Conservation (phyloP, 2,888 invertebrate genomes). For the Brenthis hecate region DNA sequence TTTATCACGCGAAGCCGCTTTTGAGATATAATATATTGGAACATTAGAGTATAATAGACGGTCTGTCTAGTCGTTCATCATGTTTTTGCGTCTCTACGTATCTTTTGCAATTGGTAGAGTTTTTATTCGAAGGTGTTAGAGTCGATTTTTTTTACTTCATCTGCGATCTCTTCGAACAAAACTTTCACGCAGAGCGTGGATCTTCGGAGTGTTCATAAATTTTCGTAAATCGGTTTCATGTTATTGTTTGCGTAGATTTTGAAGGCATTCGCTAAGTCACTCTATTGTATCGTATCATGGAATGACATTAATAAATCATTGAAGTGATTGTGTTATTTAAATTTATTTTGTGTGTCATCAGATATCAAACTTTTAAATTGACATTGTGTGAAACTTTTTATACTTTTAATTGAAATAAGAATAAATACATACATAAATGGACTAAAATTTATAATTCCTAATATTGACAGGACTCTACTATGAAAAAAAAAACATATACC, state of each 20-base stretch:
- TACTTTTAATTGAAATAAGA: too few species aligned
- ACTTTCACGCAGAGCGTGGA: constrained; percentile 47
- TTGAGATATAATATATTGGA: constrained; percentile 75
- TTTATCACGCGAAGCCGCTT: constrained; percentile 69
- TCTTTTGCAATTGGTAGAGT: constrained; percentile 26
- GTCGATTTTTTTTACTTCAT: constrained; percentile 6
- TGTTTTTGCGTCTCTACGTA: constrained; percentile 55
- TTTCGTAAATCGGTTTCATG: constrained; percentile 56
- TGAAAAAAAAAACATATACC: too few species aligned
- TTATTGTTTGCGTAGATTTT: constrained; percentile 55
- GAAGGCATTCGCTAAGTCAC: constrained; percentile 52
- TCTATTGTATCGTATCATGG: constrained; percentile 42
- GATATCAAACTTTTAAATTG: background rate
- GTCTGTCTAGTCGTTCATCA: constrained; percentile 70
- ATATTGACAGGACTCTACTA: too few species aligned
- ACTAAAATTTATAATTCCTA: too few species aligned
- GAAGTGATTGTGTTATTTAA: constrained; percentile 27
- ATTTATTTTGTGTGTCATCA: constrained; percentile 16
- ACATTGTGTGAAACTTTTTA: too few species aligned
- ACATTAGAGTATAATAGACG: constrained; percentile 78
- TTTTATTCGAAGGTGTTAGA: constrained; percentile 11
- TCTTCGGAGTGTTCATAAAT: constrained; percentile 57
- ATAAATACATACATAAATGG: too few species aligned
- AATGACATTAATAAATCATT: constrained; percentile 40
- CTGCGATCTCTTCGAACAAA: constrained; percentile 17